These are phyloP conservation scores for Dryocosmus kuriphilus DNA, from an alignment of 2,888 invertebrate species.

Conservation along the genomic window DNA sequence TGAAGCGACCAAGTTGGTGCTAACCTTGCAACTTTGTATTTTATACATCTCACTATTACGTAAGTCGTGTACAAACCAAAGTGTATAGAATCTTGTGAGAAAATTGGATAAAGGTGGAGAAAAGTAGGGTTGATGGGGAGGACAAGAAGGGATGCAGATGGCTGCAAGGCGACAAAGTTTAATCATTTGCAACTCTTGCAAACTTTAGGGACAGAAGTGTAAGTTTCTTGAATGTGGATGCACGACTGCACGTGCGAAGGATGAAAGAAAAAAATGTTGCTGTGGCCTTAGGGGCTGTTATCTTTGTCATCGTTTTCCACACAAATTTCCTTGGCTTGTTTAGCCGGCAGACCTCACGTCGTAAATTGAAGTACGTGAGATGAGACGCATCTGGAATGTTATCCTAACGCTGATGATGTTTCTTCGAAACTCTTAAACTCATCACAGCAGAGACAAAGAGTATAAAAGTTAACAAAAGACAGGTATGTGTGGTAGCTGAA, in stretches of 20 bases:
- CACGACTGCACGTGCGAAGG: background rate
- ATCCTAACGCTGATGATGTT: conserved; percentile 13
- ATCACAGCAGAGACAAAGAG: background rate
- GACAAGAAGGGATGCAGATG: conserved; percentile 17
- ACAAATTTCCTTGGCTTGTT: conserved; percentile 21
- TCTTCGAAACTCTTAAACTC: conserved; percentile 6
- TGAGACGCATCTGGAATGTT: background rate
- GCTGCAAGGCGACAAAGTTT: conserved; percentile 29
- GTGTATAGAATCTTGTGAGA: conserved; percentile 14
- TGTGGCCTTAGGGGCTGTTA: conserved; percentile 21
- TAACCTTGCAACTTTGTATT: conserved; percentile 32
- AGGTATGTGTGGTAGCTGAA: too few relatives aligned
- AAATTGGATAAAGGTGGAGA: background rate
- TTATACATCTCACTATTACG: conserved; percentile 22
- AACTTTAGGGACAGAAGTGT: conserved; percentile 22
- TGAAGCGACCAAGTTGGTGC: conserved; percentile 21
- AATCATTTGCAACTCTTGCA: conserved; percentile 31
- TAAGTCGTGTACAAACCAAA: background rate
- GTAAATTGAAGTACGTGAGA: conserved; percentile 35
- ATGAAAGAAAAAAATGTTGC: conserved; percentile 24
- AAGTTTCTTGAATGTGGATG: conserved; percentile 28
- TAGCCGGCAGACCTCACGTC: conserved; percentile 27
- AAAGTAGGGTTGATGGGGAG: background rate
- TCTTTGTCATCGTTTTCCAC: conserved; percentile 35
- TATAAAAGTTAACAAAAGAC: background rate